Conservation (phyloP, 2,797 vertebrate genomes). For the Sebastes matsubarae region DNA sequence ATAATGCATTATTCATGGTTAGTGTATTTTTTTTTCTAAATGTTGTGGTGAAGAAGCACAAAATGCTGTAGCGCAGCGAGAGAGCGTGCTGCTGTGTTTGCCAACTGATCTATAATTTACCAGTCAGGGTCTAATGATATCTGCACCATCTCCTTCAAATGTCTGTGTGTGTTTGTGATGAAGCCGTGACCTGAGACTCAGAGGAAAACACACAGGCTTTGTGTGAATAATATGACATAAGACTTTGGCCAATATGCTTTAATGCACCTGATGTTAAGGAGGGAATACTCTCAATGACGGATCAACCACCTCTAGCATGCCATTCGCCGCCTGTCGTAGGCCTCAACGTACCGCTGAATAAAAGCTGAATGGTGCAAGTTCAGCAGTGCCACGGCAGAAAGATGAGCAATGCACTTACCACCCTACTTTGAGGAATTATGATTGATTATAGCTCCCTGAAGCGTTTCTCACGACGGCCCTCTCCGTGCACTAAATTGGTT, state of each 20-base stretch:
- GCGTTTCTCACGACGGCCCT: conserved; percentile 16
- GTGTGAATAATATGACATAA: background rate
- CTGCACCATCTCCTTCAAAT: conserved; percentile 8
- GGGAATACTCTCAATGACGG: conserved; percentile 5
- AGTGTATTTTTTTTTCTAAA: conserved; percentile 13
- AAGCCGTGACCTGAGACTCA: background rate
- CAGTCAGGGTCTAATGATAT: conserved; percentile 32
- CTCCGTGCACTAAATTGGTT: conserved; percentile 35
- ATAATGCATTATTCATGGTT: conserved; percentile 34
- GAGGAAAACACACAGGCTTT: background rate
- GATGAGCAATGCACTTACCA: conserved; percentile 52
- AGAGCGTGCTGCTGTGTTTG: conserved; percentile 1
- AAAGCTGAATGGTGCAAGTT: conserved; percentile 30
- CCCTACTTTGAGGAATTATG: conserved; percentile 60
- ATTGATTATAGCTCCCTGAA: conserved; percentile 61
- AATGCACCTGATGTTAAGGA: conserved; percentile 7
- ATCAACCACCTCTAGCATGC: conserved; percentile 3
- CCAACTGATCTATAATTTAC: conserved; percentile 46
- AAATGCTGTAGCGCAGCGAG: background rate
- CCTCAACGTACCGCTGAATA: conserved; percentile 22
- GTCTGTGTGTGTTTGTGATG: background rate
- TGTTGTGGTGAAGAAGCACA: conserved; percentile 17
- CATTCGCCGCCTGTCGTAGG: background rate
- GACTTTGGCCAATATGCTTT: background rate
- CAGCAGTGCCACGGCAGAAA: conserved; percentile 31